A percentile compares a stretch with the other conserved stretches of the same genome.
phyloP scores from a whole-genome alignment of 2,797 vertebrate genomes.

The Paratrypauchen microcephalus region DNA sequence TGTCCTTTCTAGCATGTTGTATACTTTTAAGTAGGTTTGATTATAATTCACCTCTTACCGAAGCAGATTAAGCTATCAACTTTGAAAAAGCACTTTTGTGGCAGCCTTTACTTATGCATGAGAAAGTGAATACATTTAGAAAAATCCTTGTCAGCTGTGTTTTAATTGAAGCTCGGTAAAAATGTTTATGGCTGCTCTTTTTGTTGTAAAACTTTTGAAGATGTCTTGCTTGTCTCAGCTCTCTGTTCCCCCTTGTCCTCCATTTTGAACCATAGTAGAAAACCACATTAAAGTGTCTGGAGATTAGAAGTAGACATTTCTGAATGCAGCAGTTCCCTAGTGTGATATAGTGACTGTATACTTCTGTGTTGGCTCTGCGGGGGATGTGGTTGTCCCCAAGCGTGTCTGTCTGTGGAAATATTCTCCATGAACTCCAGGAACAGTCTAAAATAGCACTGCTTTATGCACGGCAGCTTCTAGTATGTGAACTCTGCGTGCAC shows the following conservation, averaged over 20 bases:
- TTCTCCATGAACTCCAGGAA: constrained; percentile 25
- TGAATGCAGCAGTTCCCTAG: constrained; percentile 37
- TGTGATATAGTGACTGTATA: constrained; percentile 40
- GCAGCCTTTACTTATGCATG: constrained; percentile 1
- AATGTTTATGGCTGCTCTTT: constrained; percentile 18
- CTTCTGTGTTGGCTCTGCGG: constrained; percentile 39
- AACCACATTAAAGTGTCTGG: background rate
- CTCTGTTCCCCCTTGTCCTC: constrained; percentile 13
- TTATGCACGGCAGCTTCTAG: constrained; percentile 33
- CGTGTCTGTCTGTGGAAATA: constrained; percentile 37
- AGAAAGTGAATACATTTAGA: constrained; percentile 12
- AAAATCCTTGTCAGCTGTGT: constrained; percentile 14
- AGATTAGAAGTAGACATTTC: constrained; percentile 33
- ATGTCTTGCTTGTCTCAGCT: constrained; percentile 19
- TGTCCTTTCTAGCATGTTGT: background rate
- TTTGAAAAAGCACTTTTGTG: background rate
- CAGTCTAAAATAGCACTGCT: constrained; percentile 33
- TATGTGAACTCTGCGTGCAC: constrained; percentile 56
- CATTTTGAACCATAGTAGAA: background rate
- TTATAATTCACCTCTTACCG: background rate
- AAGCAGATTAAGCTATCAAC: constrained; percentile 8
- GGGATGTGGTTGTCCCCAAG: constrained; percentile 26
- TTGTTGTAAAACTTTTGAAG: constrained; percentile 13
- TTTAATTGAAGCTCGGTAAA: constrained; percentile 22
- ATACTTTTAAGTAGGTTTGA: background rate